A percentile compares a stretch with the other conserved stretches of the same genome.
Conservation (phyloP, 2,888 invertebrate species). For the Nemotelus pantherinus region DNA sequence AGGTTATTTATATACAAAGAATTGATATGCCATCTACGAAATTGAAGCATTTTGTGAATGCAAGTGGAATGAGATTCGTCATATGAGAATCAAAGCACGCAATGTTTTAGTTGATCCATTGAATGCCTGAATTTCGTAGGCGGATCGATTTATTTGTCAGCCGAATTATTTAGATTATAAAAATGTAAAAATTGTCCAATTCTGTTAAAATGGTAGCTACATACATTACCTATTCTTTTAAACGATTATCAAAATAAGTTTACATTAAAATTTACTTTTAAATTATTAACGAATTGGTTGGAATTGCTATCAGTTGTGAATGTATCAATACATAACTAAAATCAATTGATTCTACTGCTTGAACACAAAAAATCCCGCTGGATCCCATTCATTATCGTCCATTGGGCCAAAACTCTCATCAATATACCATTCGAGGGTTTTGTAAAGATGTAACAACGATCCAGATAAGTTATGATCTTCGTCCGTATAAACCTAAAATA, state of each 20-base stretch:
- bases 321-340: neutral
- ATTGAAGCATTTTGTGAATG: neutral
- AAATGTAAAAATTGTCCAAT: neutral
- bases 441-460: constrained; percentile 81
- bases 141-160: too few species aligned
- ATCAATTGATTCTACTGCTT: constrained; percentile 60
- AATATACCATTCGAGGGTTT: constrained; percentile 86
- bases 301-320: too few species aligned
- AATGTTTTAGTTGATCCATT: neutral
- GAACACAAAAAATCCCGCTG: constrained; percentile 66
- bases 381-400: constrained; percentile 77
- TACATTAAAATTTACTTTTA: neutral
- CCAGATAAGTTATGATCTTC: constrained; percentile 81
- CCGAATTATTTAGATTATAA: neutral
- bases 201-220: neutral
- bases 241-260: constrained; percentile 1
- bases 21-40: constrained; percentile 7
- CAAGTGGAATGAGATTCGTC: too few species aligned
- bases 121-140: neutral
- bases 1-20: constrained; percentile 22
- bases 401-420: constrained; percentile 82
- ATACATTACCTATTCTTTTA: constrained; percentile 13
- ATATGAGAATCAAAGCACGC: too few species aligned
- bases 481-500: constrained; percentile 83
- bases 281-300: neutral